Base-by-base conservation (phyloP, 2,888 invertebrate genomes). In the Aspidiotus rigidus region DNA sequence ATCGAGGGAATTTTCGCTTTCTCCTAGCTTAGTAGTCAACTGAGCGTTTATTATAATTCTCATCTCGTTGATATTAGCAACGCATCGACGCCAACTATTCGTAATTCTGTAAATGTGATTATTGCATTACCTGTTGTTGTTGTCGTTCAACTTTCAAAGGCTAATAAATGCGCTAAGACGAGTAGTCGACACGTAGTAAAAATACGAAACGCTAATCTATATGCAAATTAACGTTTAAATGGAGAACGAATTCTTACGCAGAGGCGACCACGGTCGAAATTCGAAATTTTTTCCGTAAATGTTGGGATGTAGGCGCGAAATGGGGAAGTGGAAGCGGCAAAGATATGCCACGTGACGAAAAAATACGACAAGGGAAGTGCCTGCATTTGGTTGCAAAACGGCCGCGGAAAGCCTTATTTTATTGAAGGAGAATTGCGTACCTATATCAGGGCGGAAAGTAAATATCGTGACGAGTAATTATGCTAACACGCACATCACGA, bases 401-500 rank as follows among this genome's bases (percentile, higher is more conserved):
- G n/a, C 10, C 49, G 49, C 10, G 49, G 11, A n/a, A 49, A 13
- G n/a, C 49, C 11, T 13, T 49, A n/a, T 49, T 49, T 49, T 49
- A 49, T 13, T 49, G 49, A n/a, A n/a, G n/a, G n/a, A 49, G n/a
- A 49, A n/a, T 49, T 49, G 49, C 49, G n/a, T 49, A n/a, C 28
- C 28, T 49, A 3, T 49, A 11, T 13, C 49, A 49, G 49, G n/a
- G 49, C n/a, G 49, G 49, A 49, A 49, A 49, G 49, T 49, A 49
- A 49, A 49, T n/a, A 49, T 49, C 49, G 49, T 13, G 49, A 49
- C 49, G n/a, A n/a, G 49, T 49, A 49, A 49, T 49, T 49, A 49
- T 49, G 49, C 49, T 6, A 49, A 49, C 49, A 49, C 49, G 49
- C 49, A 49, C 49, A 49, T n/a, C 49, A 49, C 49, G 49, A 28